Evolutionary conservation across 2,113 vertebrate genomes (phyloP), one percentile per base, ranked within the genome.

Genomic region (Chaetodon auriga): DNA sequence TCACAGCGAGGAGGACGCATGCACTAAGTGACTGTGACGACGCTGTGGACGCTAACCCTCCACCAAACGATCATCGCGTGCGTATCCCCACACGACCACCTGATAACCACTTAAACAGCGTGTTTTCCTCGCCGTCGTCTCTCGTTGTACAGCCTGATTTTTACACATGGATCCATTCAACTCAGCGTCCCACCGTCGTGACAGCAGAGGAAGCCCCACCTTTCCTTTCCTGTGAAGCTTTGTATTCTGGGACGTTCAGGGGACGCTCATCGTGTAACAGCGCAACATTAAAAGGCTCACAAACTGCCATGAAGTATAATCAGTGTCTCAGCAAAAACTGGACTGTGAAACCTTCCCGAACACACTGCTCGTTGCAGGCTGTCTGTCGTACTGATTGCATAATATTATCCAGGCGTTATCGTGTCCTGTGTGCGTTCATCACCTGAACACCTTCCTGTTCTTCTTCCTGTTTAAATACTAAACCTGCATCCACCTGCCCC

Each of bases 11-110:
- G 80, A 82, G 62, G 77, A 74, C 0, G 64, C 35, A 0, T 38
- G 43, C 1, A 70, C 46, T 65, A 76, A 88, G 82, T 88, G 84
- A 90, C 79, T 66, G 5, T 49, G 18, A 2, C 30, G 7, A 5
- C 11, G 0, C 51, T 8, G 0, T 21, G 21, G 36, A 78, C 49
- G 45, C 45, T 6, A 45, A 23, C 6, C 30, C 10, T 16, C 35
- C 68, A 19, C 64, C 55, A 5, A 6, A 43, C 8, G 6, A 41
- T 35, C 61, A 21, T 18, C 19, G 13, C 13, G 36, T 78, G n/a
- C 7, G n/a, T 45, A 41, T 21, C 36, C 18, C 7, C 49, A 16
- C 78, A 68, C 21, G n/a, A 66, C 74, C 69, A 36, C 61, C 14
- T 12, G 75, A 73, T 43, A 13, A 62, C 69, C 66, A 70, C 70